These are phyloP conservation scores for Suillia variegata DNA, from an alignment of 2,888 invertebrate genomes.

Conservation along the genomic window DNA sequence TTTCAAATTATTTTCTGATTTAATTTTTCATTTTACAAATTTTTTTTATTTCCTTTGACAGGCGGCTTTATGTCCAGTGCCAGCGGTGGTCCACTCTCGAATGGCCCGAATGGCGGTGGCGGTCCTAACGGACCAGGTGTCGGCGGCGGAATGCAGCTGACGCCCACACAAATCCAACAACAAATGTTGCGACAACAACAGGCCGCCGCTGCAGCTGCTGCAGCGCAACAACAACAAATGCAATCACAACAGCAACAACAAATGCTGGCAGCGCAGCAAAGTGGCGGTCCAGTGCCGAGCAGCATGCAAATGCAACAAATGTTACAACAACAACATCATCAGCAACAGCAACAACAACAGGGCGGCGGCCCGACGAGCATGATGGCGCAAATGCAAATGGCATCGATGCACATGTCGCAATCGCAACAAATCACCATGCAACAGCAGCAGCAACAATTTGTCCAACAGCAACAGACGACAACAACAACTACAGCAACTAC, in stretches of 20 bases:
- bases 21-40: background rate
- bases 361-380: conserved; percentile 32
- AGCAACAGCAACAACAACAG: conserved; percentile 46
- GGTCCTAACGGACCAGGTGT: conserved; percentile 44
- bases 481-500: conserved; percentile 46
- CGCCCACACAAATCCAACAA: conserved; percentile 65
- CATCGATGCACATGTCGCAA: conserved; percentile 74
- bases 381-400: conserved; percentile 64
- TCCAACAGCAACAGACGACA: conserved; percentile 55
- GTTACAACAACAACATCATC: conserved; percentile 52
- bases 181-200: conserved; percentile 62
- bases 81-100: conserved; percentile 42
- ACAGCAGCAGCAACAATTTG: conserved; percentile 51
- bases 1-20: too few species aligned
- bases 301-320: conserved; percentile 58
- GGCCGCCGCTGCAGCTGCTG: conserved; percentile 42
- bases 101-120: conserved; percentile 33
- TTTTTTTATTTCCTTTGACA: conserved; percentile 22
- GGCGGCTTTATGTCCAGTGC: conserved; percentile 51
- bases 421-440: conserved; percentile 68
- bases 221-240: conserved; percentile 58
- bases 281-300: conserved; percentile 25
- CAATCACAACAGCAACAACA: conserved; percentile 60
- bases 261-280: conserved; percentile 42
- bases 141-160: conserved; percentile 56